Conservation (phyloP, 2,888 invertebrate genomes). For the Mythimna loreyi region DNA sequence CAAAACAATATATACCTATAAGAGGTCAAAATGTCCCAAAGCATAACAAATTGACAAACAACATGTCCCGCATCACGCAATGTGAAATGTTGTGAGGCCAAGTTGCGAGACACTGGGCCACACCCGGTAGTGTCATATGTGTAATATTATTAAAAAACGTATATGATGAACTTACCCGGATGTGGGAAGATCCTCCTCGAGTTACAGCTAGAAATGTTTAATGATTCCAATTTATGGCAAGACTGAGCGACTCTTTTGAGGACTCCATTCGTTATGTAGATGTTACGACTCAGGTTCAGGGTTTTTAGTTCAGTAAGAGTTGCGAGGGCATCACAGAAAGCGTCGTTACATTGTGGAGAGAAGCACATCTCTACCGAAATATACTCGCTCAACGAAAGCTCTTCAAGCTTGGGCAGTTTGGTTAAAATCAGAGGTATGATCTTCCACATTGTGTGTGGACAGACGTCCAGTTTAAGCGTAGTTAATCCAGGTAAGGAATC, state of each 20-base stretch:
- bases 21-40: no score
- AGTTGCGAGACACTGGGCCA: no score
- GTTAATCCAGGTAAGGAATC: conserved; percentile 78
- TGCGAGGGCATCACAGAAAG: conserved; percentile 80
- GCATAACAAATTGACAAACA: no score
- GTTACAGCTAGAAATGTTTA: conserved; percentile 88
- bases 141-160: neutral
- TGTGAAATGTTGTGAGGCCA: no score
- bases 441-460: conserved; percentile 83
- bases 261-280: conserved; percentile 88
- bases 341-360: conserved; percentile 72
- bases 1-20: no score
- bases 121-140: no score
- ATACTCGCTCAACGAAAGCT: conserved; percentile 84
- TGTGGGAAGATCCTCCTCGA: conserved; percentile 71
- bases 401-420: conserved; percentile 79
- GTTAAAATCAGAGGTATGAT: conserved; percentile 80
- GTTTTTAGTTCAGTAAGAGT: conserved; percentile 83
- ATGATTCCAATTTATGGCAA: conserved; percentile 82
- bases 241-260: conserved; percentile 86
- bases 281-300: conserved; percentile 85
- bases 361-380: conserved; percentile 71
- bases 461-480: conserved; percentile 80
- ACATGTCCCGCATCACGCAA: no score
- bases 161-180: conserved; percentile 69